Base-by-base conservation (phyloP, 2,797 vertebrate genomes). In the Psittacula derbiana region DNA sequence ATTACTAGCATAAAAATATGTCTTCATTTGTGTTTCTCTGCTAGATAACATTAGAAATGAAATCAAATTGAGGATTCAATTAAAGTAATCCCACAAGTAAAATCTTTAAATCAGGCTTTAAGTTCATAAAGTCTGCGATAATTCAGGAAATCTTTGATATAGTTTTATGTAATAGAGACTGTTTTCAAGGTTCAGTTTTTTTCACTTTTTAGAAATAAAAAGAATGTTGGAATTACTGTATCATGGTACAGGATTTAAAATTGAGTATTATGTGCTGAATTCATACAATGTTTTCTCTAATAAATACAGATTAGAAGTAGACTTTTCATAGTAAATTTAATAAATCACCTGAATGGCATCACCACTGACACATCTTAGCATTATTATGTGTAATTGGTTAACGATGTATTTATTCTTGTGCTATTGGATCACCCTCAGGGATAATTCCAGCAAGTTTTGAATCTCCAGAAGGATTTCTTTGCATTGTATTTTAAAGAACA, bases 311-410 rank as follows among this genome's bases (percentile, higher is more conserved):
- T 89, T 81, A 71, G 76, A 91, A 92, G 33, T 43, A 88, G 31
- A 36, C 16, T 79, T 30, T 82, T 83, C 76, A 44, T 92, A 95
- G 46, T 24, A 30, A 96, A 86, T 62, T 49, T 91, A 96, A 97
- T 96, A 96, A 97, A 97, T 97, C 92, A 96, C 85, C 80, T 92
- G 94, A 80, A 94, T 41, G 30, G 44, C 46, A 88, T 66, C 44
- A 86, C 60, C 83, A 95, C 90, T 90, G 90, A 86, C 88, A 93
- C 80, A 33, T 85, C 75, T 94, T 93, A 89, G 57, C 96, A 93
- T 93, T 92, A 97, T 97, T 97, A 96, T 46, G 55, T 93, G 25
- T 97, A 97, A 97, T 94, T 97, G 89, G 62, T 38, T 97, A 97
- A 98, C 96, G 73, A 46, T 93, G 52, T 96, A 96, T 96, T 97